Conservation (phyloP, 1,140 invertebrate genomes). For the Ostrea denselamellosa region DNA sequence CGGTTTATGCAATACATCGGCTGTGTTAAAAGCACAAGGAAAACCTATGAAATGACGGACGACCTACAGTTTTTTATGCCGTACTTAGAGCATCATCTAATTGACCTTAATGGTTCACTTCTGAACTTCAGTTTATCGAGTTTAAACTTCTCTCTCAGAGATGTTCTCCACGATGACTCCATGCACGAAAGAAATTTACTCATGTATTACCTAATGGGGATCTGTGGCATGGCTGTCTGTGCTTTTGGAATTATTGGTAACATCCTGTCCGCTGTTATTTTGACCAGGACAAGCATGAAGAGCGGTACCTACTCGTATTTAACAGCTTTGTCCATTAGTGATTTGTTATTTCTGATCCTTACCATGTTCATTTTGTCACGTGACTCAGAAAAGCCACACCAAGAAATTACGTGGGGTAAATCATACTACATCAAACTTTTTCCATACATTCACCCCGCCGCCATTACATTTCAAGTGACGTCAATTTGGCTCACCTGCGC, state of each 20-base stretch:
- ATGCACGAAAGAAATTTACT: conserved; percentile 49
- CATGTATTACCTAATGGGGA: conserved; percentile 76
- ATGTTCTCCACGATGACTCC: not conserved
- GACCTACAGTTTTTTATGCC: not conserved
- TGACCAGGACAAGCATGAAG: conserved; percentile 73
- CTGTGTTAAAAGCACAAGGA: not conserved
- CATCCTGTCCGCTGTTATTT: conserved; percentile 75
- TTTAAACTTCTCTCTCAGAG: not conserved
- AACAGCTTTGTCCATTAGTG: conserved; percentile 75
- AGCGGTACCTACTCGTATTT: conserved; percentile 78
- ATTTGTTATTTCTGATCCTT: conserved; percentile 73
- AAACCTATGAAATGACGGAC: not conserved
- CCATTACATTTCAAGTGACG: conserved; percentile 76
- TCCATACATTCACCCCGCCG: conserved; percentile 73
- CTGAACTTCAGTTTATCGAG: conserved; percentile 6
- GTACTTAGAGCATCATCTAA: not conserved
- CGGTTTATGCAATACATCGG: not conserved
- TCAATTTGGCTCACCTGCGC: conserved; percentile 79
- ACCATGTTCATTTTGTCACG: conserved; percentile 67
- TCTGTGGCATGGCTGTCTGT: conserved; percentile 73
- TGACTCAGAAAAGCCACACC: conserved; percentile 67
- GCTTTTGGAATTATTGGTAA: conserved; percentile 76
- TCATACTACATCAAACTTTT: conserved; percentile 72
- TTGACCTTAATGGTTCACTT: not conserved
- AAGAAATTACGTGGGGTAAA: conserved; percentile 54